A percentile compares a stretch with the other conserved stretches of the same genome.
Conservation (phyloP, 1,140 invertebrate genomes). For the Macrobrachium nipponense region DNA sequence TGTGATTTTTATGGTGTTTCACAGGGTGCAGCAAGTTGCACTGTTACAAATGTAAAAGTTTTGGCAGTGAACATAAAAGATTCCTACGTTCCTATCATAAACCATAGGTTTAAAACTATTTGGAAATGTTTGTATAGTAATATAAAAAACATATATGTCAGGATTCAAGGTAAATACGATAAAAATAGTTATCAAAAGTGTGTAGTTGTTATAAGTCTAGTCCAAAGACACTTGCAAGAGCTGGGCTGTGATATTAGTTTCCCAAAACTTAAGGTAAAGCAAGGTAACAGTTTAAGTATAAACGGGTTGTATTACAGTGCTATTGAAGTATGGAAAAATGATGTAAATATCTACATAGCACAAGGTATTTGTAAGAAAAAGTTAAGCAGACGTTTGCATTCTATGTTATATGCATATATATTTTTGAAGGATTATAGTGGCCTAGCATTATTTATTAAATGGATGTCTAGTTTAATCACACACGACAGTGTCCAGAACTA, state of each 20-base stretch:
- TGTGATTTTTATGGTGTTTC: not conserved
- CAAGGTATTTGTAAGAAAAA: slow-evolving; percentile 1
- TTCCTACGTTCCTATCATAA: not conserved
- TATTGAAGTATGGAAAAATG: slow-evolving; percentile 27
- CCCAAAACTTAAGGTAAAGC: not conserved
- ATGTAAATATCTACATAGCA: slow-evolving; percentile 6
- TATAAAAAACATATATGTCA: slow-evolving; percentile 25
- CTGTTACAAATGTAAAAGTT: slow-evolving; percentile 20
- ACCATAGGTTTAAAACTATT: slow-evolving; percentile 23
- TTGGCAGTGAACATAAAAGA: not conserved
- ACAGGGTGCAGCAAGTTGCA: not conserved
- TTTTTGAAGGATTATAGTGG: slow-evolving; percentile 1
- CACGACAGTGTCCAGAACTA: not conserved
- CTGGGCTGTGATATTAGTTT: not conserved
- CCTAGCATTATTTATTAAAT: slow-evolving; percentile 27
- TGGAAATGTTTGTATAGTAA: slow-evolving; percentile 32
- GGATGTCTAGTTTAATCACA: slow-evolving; percentile 25
- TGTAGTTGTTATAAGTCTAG: slow-evolving; percentile 21
- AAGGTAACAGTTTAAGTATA: slow-evolving; percentile 10
- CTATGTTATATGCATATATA: slow-evolving; percentile 38
- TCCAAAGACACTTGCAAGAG: slow-evolving; percentile 21
- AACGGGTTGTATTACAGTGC: slow-evolving; percentile 31
- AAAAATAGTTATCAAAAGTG: slow-evolving; percentile 25
- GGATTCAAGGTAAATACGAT: slow-evolving; percentile 16
- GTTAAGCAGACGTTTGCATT: slow-evolving; percentile 23